Evolutionary conservation across 2,113 vertebrate genomes (phyloP).

Genomic region (Mystacornis crossleyi): DNA sequence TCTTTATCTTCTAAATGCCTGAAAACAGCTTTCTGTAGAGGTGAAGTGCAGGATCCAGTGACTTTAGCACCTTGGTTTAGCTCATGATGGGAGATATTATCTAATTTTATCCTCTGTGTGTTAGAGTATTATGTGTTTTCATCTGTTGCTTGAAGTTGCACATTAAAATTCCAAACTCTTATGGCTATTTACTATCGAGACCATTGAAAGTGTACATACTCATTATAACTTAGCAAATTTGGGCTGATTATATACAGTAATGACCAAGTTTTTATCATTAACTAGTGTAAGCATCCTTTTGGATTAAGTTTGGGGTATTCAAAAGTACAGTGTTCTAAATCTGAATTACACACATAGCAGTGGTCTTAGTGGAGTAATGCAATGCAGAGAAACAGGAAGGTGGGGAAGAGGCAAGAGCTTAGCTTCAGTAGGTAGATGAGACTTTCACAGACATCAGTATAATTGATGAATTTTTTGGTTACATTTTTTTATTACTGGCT

Average conservation of each 20-base stretch:
- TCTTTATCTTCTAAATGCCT: conserved; percentile 2
- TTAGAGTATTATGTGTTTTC: neutral
- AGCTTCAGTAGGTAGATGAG: neutral
- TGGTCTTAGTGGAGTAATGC: neutral
- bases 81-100: neutral
- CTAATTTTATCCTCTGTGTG: neutral
- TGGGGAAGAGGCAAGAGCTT: neutral
- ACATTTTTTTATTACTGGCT: neutral
- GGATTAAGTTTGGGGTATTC: neutral
- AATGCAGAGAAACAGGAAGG: neutral
- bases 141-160: neutral
- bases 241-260: neutral
- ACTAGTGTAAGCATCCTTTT: neutral
- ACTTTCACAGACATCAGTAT: neutral
- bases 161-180: neutral
- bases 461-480: neutral
- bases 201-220: neutral
- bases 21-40: neutral
- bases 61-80: neutral
- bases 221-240: neutral
- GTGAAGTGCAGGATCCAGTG: neutral
- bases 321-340: neutral
- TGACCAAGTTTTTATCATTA: neutral
- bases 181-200: neutral
- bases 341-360: neutral